A percentile compares a stretch with the other conserved stretches of the same genome.
Evolutionary conservation across 2,888 invertebrate genomes (phyloP).

Genomic region (Shargacucullia verbasci): DNA sequence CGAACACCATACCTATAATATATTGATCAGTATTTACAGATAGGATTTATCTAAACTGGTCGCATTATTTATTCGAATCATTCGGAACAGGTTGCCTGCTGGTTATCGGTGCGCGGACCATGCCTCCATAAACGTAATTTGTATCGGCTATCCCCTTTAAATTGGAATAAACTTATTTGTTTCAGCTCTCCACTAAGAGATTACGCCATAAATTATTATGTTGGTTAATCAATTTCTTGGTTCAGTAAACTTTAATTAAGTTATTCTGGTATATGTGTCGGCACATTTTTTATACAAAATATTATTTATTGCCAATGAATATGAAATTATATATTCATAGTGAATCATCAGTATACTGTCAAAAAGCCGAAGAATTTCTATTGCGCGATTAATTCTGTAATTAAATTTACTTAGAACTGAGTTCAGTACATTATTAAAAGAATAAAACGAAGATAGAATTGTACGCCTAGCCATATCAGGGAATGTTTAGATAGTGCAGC

Average conservation of each 20-base stretch:
- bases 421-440: constrained; percentile 1
- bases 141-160: constrained; percentile 79
- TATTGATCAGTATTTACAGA: constrained; percentile 84
- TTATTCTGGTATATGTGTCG: constrained; percentile 41
- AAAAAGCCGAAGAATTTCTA: constrained; percentile 16
- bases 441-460: constrained; percentile 16
- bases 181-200: constrained; percentile 68
- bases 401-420: background rate
- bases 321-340: constrained; percentile 24
- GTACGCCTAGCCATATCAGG: constrained; percentile 21
- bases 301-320: constrained; percentile 43
- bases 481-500: constrained; percentile 35
- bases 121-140: constrained; percentile 84
- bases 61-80: constrained; percentile 82
- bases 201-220: constrained; percentile 73
- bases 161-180: constrained; percentile 83
- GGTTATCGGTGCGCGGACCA: constrained; percentile 78
- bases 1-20: constrained; percentile 76
- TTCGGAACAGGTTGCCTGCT: constrained; percentile 82
- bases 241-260: constrained; percentile 68
- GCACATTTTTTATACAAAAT: constrained; percentile 30
- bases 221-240: constrained; percentile 67
- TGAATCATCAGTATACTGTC: constrained; percentile 23
- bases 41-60: constrained; percentile 85
- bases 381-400: constrained; percentile 10